A percentile compares a stretch with the other conserved stretches of the same genome.
phyloP scores from a whole-genome alignment of 1,140 invertebrate species.

The Hylaeus anthracinus region DNA sequence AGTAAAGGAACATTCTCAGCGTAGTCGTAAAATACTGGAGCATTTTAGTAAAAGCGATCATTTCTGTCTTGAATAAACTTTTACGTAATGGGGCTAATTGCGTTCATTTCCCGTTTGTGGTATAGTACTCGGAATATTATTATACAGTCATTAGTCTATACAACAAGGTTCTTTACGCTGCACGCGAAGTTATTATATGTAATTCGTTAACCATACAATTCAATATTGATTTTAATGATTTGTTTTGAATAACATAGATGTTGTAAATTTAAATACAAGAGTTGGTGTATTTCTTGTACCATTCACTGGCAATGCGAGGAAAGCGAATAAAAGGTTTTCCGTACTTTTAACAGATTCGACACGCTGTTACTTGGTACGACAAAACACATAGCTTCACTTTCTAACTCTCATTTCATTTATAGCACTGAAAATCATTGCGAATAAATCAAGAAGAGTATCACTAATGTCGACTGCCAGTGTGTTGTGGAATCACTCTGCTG shows the following conservation, averaged over 20 bases:
- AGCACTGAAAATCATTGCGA: constrained; percentile 47
- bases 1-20: neutral
- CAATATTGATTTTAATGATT: too few species aligned
- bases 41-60: constrained; percentile 15
- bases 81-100: constrained; percentile 14
- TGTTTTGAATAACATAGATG: too few species aligned
- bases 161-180: neutral
- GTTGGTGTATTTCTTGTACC: too few species aligned
- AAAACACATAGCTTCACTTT: constrained; percentile 11
- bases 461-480: constrained; percentile 20
- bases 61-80: constrained; percentile 4
- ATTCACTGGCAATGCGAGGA: neutral
- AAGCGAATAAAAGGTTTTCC: neutral
- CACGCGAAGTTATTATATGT: too few species aligned
- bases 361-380: neutral
- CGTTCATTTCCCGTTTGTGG: constrained; percentile 11
- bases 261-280: too few species aligned
- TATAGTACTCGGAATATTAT: neutral
- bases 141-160: neutral
- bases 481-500: neutral
- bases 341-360: too few species aligned
- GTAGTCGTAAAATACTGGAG: constrained; percentile 27
- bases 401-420: constrained; percentile 7
- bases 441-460: constrained; percentile 36
- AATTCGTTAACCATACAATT: too few species aligned